Conservation (phyloP, 2,113 vertebrate species). For the Syngnathoides biaculeatus region DNA sequence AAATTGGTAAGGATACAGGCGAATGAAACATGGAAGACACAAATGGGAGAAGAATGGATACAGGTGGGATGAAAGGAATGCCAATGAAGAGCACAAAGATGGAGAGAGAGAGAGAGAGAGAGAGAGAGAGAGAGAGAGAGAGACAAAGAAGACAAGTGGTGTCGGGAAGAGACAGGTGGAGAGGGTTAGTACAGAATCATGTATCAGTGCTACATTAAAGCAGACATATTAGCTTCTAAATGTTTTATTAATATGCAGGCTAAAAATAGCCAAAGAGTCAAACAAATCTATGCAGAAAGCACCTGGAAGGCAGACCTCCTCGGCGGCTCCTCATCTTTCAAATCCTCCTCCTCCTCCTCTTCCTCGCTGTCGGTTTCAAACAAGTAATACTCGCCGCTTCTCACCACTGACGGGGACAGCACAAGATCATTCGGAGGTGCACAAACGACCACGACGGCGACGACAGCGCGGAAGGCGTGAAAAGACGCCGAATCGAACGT, state of each 20-base stretch:
- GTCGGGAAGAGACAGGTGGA: constrained; percentile 77
- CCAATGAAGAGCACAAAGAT: not conserved
- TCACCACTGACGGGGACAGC: constrained; percentile 85
- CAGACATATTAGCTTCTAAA: not conserved
- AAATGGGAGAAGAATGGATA: not conserved
- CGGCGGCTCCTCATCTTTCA: constrained; percentile 84
- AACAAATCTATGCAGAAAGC: not conserved
- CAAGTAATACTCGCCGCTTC: constrained; percentile 99
- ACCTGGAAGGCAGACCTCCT: constrained; percentile 97
- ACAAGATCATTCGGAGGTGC: constrained; percentile 2
- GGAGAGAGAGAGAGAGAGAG: not conserved
- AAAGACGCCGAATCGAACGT: not conserved
- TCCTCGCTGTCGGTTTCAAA: constrained; percentile 99
- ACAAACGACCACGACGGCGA: not conserved
- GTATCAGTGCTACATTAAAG: constrained; percentile 3
- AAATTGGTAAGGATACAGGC: too few relatives aligned
- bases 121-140: not conserved
- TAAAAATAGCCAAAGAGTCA: not conserved
- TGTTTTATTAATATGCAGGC: not conserved
- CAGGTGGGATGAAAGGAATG: not conserved
- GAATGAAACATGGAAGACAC: too few relatives aligned
- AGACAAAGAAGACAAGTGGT: not conserved
- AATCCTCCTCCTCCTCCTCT: constrained; percentile 88
- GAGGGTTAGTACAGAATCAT: constrained; percentile 76
- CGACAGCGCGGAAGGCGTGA: not conserved